These are phyloP conservation scores for Leptura quadrifasciata DNA, from an alignment of 2,888 invertebrate genomes.

Conservation along the genomic window DNA sequence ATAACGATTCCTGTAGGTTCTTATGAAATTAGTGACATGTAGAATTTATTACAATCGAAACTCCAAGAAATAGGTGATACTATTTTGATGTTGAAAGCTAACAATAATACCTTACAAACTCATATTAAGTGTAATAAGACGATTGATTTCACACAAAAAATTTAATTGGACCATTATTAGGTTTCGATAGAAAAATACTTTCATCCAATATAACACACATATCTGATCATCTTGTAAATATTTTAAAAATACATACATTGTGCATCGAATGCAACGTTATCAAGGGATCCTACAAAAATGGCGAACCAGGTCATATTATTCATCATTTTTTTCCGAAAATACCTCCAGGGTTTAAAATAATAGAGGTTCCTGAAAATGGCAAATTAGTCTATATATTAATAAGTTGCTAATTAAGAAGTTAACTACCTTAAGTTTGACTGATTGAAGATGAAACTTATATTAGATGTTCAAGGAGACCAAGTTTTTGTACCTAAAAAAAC, in stretches of 20 bases:
- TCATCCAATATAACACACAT: background rate
- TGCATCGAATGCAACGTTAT: background rate
- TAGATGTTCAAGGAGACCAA: too few species aligned
- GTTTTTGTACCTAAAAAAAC: too few species aligned
- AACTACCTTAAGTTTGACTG: too few species aligned
- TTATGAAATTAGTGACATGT: background rate
- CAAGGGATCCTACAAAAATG: background rate
- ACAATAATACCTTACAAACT: too few species aligned
- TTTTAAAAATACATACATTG: background rate
- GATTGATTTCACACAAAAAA: constrained; percentile 5
- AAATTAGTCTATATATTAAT: too few species aligned
- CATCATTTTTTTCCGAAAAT: background rate
- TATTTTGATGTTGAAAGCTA: background rate
- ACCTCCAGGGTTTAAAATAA: background rate
- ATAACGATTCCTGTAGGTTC: background rate
- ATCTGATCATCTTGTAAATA: background rate
- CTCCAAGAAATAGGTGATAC: background rate
- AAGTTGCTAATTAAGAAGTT: too few species aligned
- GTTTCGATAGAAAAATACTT: background rate
- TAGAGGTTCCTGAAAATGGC: background rate
- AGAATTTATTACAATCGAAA: background rate
- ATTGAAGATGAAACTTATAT: too few species aligned
- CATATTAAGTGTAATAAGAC: constrained; percentile 5
- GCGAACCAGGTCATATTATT: background rate
- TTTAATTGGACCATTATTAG: background rate